A percentile compares a stretch with the other conserved stretches of the same genome.
Evolutionary conservation across 2,797 vertebrate species (phyloP).

Genomic region (Siniperca obscura): DNA sequence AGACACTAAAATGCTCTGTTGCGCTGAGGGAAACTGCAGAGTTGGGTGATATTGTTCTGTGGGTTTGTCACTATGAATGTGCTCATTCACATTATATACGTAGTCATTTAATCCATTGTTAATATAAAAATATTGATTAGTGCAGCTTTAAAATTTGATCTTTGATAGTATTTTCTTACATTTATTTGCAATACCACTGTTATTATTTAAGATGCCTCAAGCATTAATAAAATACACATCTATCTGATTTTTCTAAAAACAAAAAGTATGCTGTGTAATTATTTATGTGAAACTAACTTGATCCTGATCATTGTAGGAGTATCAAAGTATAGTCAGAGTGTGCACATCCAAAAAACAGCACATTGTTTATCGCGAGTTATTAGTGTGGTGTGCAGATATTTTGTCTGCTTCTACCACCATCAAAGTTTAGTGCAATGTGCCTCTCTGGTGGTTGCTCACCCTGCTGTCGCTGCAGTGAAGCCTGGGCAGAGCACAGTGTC

Average conservation of each 20-base stretch:
- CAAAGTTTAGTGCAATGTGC: not conserved
- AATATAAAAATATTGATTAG: not conserved
- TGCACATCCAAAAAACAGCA: not conserved
- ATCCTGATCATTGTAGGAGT: not conserved
- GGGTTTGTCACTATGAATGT: no score
- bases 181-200: not conserved
- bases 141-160: not conserved
- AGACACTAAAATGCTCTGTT: no score
- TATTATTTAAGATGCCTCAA: not conserved
- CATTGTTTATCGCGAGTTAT: not conserved
- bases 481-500: constrained; percentile 22
- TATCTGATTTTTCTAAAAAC: not conserved
- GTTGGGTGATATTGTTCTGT: no score
- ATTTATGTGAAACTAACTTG: not conserved
- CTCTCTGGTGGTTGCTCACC: constrained; percentile 12
- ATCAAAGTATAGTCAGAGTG: not conserved
- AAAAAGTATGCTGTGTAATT: not conserved
- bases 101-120: not conserved
- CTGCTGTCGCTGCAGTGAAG: constrained; percentile 21
- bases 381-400: not conserved
- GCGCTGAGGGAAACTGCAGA: no score
- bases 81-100: not conserved
- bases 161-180: not conserved
- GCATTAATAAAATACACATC: not conserved
- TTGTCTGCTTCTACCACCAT: not conserved